phyloP scores from a whole-genome alignment of 2,888 invertebrate genomes.

The Prostheceraeus crozeri region DNA sequence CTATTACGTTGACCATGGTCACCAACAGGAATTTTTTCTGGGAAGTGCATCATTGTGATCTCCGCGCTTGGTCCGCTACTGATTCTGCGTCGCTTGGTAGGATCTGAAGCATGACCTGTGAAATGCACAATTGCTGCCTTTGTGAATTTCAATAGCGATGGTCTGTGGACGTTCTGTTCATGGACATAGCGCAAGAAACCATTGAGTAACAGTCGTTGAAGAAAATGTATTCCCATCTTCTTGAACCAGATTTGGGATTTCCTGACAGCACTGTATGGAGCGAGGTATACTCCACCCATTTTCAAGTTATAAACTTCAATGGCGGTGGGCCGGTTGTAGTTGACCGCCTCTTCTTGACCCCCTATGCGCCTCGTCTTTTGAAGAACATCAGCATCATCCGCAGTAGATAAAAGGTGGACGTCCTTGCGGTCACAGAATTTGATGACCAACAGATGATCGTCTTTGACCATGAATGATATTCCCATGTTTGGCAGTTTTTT shows the following conservation, averaged over 20 bases:
- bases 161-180: constrained; percentile 1
- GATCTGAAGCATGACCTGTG: background rate
- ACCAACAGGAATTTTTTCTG: background rate
- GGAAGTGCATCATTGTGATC: background rate
- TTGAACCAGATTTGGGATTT: constrained; percentile 1
- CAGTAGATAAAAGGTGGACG: background rate
- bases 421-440: background rate
- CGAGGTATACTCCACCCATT: background rate
- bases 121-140: constrained; percentile 1
- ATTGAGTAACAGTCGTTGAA: background rate
- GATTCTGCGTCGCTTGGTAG: background rate
- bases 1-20: background rate
- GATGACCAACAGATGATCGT: constrained; percentile 9
- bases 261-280: background rate
- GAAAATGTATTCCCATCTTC: background rate
- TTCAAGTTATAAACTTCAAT: background rate
- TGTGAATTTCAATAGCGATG: background rate
- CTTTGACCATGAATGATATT: constrained; percentile 5
- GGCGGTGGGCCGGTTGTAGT: background rate
- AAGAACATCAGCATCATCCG: background rate
- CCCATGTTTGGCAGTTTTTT: background rate
- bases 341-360: background rate
- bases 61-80: background rate
- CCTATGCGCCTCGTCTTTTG: background rate
- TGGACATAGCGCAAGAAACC: background rate